Conservation (phyloP, 2,113 vertebrate species). For the Rana temporaria region DNA sequence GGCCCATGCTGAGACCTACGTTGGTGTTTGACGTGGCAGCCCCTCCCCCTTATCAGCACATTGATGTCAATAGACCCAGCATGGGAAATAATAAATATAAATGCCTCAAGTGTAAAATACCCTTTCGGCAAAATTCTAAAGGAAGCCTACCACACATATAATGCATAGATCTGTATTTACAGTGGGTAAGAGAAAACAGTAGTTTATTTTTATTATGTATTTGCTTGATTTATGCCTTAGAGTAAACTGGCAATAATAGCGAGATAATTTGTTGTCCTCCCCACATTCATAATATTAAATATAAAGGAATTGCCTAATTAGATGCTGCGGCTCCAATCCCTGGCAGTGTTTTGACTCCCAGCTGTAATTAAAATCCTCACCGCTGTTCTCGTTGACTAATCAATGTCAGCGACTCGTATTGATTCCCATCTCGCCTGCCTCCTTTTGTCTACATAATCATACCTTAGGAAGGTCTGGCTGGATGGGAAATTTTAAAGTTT, state of each 20-base stretch:
- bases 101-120: no score
- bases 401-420: constrained; percentile 28
- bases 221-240: neutral
- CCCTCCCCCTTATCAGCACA: no score
- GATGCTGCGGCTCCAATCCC: neutral
- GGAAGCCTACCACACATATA: no score
- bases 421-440: constrained; percentile 26
- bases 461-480: neutral
- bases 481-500: constrained; percentile 7
- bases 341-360: constrained; percentile 38
- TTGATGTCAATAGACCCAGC: no score
- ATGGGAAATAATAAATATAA: no score
- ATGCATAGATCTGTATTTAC: no score
- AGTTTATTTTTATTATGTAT: no score
- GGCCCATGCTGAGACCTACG: no score
- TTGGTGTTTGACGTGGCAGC: no score
- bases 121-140: no score
- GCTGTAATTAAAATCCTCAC: constrained; percentile 50
- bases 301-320: constrained; percentile 34
- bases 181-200: no score
- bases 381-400: constrained; percentile 37
- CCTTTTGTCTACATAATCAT: constrained; percentile 44
- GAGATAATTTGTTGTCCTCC: constrained; percentile 15
- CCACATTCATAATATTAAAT: constrained; percentile 11
- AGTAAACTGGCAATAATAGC: neutral